Percentiles rank a stretch among this genome's conserved stretches.
These are phyloP conservation scores for Dyspetes luteomarginatus DNA, from an alignment of 2,888 invertebrate species.

Conservation along the genomic window DNA sequence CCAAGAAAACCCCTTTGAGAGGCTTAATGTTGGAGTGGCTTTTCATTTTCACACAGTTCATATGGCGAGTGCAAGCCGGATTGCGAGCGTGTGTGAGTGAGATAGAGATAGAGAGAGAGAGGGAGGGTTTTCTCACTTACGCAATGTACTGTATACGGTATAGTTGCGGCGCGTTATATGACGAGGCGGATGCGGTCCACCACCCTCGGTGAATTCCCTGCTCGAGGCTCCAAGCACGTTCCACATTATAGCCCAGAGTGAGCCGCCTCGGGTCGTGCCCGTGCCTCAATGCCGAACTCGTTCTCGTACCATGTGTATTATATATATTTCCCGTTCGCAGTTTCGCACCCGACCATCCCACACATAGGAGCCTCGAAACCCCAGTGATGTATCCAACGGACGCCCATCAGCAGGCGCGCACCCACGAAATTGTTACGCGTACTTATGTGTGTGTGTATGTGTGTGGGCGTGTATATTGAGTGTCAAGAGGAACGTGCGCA, in stretches of 20 bases:
- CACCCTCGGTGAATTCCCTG: conserved; percentile 72
- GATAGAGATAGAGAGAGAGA: conserved; percentile 25
- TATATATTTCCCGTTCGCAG: conserved; percentile 62
- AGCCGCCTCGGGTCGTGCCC: conserved; percentile 50
- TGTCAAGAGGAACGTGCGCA: conserved; percentile 8
- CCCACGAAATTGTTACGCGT: conserved; percentile 65
- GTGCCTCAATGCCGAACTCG: conserved; percentile 60
- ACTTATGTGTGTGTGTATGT: conserved; percentile 30
- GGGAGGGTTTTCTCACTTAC: conserved; percentile 38
- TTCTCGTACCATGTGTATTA: conserved; percentile 55
- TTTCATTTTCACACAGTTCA: conserved; percentile 65
- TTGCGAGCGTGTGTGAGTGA: conserved; percentile 45
- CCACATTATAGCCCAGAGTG: conserved; percentile 76
- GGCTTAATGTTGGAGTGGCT: conserved; percentile 64
- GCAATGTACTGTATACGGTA: conserved; percentile 6
- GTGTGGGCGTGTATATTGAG: background rate
- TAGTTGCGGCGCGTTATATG: conserved; percentile 41
- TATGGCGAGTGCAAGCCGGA: conserved; percentile 48
- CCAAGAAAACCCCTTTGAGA: conserved; percentile 50
- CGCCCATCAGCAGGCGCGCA: conserved; percentile 54
- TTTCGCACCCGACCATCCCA: conserved; percentile 69
- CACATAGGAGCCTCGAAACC: conserved; percentile 41
- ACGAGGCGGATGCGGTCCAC: conserved; percentile 68
- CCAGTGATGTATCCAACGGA: conserved; percentile 38
- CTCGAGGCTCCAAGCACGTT: conserved; percentile 77